These are phyloP conservation scores for Myotis vivesi DNA, from an alignment of 2,797 vertebrate genomes.

Conservation along the genomic window DNA sequence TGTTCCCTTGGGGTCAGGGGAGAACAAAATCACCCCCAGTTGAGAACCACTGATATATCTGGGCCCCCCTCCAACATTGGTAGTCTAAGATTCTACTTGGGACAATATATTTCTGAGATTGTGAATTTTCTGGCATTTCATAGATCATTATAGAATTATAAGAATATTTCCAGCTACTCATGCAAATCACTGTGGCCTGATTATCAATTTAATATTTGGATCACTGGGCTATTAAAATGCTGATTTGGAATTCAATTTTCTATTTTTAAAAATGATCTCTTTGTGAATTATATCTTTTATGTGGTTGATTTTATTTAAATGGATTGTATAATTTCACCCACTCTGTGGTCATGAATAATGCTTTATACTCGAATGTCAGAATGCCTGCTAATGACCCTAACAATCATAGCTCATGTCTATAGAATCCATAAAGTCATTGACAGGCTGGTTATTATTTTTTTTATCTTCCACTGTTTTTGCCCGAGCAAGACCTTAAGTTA, in stretches of 20 bases:
- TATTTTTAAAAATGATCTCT: conserved; percentile 68
- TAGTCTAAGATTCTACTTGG: neutral
- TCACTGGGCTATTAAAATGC: conserved; percentile 67
- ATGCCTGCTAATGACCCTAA: conserved; percentile 43
- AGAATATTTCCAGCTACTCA: conserved; percentile 29
- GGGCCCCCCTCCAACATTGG: conserved; percentile 15
- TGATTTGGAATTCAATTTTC: conserved; percentile 72
- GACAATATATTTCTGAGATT: neutral
- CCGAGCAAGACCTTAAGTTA: conserved; percentile 36
- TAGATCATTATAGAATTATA: conserved; percentile 48
- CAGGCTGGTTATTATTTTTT: conserved; percentile 11
- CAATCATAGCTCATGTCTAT: neutral
- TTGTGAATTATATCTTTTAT: conserved; percentile 69
- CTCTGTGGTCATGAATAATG: conserved; percentile 60
- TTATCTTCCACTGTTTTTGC: neutral
- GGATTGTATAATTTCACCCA: conserved; percentile 63
- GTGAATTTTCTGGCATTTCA: conserved; percentile 38
- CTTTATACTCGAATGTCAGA: conserved; percentile 35
- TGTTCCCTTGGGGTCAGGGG: fast-evolving
- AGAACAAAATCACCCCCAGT: neutral
- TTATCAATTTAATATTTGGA: conserved; percentile 75
- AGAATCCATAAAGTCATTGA: neutral
- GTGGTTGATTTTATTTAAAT: conserved; percentile 74
- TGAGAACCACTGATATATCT: neutral
- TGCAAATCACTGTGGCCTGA: conserved; percentile 57